phyloP scores from a whole-genome alignment of 2,797 vertebrate species.

The Syngnathus acus region DNA sequence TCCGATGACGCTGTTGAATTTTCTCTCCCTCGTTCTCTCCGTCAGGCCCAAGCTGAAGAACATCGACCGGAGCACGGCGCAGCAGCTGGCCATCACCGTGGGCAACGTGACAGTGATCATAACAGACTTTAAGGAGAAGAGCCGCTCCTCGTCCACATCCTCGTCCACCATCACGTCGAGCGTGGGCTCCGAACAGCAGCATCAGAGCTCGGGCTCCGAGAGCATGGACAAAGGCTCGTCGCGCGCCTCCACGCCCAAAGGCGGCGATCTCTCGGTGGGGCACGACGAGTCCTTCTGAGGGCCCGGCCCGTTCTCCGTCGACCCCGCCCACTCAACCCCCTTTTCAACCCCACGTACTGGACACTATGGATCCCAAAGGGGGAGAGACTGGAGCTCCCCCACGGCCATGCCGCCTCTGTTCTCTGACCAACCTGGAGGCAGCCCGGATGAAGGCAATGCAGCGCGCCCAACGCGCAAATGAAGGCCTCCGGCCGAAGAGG shows the following conservation, averaged over 20 bases:
- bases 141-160: constrained; percentile 93
- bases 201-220: constrained; percentile 98
- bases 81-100: constrained; percentile 97
- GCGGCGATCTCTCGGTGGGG: constrained; percentile 87
- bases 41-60: constrained; percentile 97
- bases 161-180: constrained; percentile 98
- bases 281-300: constrained; percentile 95
- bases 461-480: constrained; percentile 17
- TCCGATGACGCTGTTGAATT: not conserved
- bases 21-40: not conserved
- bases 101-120: constrained; percentile 99
- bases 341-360: constrained; percentile 32
- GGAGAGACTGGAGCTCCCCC: constrained; percentile 45
- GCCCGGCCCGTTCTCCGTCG: not conserved
- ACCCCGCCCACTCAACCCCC: constrained; percentile 12
- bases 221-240: constrained; percentile 99
- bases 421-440: constrained; percentile 37
- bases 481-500: constrained; percentile 23
- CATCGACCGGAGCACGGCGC: constrained; percentile 94
- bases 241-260: constrained; percentile 94
- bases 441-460: constrained; percentile 26
- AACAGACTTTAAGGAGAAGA: constrained; percentile 99
- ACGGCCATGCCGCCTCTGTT: constrained; percentile 44
- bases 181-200: constrained; percentile 93
- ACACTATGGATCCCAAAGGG: constrained; percentile 51